phyloP scores from a whole-genome alignment of 2,113 vertebrate genomes.

The Hemiprocne comata region DNA sequence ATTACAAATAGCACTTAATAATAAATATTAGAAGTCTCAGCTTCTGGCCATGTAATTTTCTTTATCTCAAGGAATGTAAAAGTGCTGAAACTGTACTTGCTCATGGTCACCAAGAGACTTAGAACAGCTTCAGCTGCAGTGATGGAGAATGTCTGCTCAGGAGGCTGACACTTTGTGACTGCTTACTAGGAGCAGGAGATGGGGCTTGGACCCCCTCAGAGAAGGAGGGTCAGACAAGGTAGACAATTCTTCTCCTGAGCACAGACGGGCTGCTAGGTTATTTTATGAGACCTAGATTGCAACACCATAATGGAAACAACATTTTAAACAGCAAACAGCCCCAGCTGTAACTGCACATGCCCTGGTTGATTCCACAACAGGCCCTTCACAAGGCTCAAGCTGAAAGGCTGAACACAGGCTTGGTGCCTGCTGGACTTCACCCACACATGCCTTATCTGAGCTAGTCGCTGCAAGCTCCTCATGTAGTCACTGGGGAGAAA shows the following conservation, averaged over 20 bases:
- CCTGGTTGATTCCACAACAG: background rate
- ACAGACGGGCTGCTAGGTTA: background rate
- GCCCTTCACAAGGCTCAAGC: background rate
- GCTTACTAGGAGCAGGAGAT: background rate
- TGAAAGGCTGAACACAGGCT: background rate
- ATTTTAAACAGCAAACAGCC: background rate
- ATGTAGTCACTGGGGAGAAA: background rate
- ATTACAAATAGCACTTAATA: background rate
- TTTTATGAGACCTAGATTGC: background rate
- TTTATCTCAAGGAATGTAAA: background rate
- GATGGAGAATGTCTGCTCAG: background rate
- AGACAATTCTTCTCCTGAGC: background rate
- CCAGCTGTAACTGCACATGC: background rate
- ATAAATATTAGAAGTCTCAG: background rate
- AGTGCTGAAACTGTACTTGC: background rate
- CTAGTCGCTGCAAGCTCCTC: background rate
- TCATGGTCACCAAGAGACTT: background rate
- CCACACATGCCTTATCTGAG: background rate
- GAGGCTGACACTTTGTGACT: background rate
- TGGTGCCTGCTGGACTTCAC: fast-evolving
- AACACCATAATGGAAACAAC: background rate
- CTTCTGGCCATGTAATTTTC: background rate
- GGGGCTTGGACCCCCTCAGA: background rate
- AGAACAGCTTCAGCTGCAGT: background rate
- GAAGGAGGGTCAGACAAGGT: background rate